Evolutionary conservation across 2,797 vertebrate genomes (phyloP).

Genomic region (Rhyacichthys aspro): DNA sequence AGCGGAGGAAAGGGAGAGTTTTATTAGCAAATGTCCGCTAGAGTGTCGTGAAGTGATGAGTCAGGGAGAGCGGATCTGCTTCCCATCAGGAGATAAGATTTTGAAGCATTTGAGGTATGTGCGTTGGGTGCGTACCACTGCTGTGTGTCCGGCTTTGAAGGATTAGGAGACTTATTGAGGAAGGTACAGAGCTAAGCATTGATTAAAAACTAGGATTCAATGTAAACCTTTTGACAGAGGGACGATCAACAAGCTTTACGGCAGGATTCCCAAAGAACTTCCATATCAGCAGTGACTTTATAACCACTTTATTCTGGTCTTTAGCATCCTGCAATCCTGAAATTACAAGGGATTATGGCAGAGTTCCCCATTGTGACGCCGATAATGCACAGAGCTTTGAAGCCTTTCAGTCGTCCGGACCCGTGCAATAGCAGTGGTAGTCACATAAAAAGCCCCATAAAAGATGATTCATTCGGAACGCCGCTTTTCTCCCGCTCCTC

Average conservation of each 20-base stretch:
- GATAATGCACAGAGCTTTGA: conserved; percentile 7
- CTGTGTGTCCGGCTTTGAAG: conserved; percentile 8
- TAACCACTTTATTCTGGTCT: not conserved
- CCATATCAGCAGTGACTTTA: conserved; percentile 3
- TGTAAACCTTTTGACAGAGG: conserved; percentile 2
- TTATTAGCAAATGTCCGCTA: not conserved
- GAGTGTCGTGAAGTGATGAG: conserved; percentile 5
- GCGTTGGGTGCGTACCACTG: not conserved
- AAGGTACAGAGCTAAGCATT: conserved; percentile 1
- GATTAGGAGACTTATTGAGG: conserved; percentile 8
- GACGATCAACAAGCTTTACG: too few species aligned
- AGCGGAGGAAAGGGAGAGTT: not conserved
- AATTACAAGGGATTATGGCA: conserved; percentile 5
- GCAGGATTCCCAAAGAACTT: not conserved
- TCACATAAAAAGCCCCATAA: conserved; percentile 20
- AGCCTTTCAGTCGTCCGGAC: not conserved
- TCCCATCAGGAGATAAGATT: conserved; percentile 12
- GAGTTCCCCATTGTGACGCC: conserved; percentile 5
- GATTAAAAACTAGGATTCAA: not conserved
- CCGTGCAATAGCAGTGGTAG: conserved; percentile 2
- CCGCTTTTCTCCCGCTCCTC: conserved; percentile 3
- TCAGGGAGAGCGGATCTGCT: conserved; percentile 13
- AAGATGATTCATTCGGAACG: conserved; percentile 29
- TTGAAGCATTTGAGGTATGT: conserved; percentile 7
- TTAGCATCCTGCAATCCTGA: conserved; percentile 7